These are phyloP conservation scores for Aulostomus chinensis DNA, from an alignment of 2,797 vertebrate genomes.

Conservation along the genomic window DNA sequence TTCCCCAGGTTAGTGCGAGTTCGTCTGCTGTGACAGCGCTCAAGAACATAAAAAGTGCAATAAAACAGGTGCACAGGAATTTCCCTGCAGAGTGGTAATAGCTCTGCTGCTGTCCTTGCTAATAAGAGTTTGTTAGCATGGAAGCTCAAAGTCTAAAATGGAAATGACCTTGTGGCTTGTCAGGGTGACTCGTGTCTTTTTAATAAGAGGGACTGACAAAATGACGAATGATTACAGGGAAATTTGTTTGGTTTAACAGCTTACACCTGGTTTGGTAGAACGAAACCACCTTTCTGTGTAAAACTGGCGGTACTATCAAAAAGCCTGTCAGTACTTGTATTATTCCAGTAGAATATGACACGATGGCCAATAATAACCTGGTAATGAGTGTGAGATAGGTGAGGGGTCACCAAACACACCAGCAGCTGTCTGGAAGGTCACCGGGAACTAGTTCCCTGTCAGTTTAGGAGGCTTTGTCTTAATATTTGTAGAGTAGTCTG, in stretches of 20 bases:
- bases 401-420: conserved; percentile 27
- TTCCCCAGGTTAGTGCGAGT: conserved; percentile 77
- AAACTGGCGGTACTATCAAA: conserved; percentile 9
- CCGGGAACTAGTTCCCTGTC: conserved; percentile 46
- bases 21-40: neutral
- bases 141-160: conserved; percentile 19
- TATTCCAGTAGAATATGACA: conserved; percentile 43
- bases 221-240: conserved; percentile 32
- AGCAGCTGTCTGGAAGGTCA: conserved; percentile 26
- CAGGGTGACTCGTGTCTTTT: conserved; percentile 18
- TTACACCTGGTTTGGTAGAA: conserved; percentile 39
- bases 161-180: conserved; percentile 28
- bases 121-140: conserved; percentile 32
- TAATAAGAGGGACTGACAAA: conserved; percentile 3
- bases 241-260: conserved; percentile 19
- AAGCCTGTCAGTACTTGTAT: conserved; percentile 24
- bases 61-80: conserved; percentile 26
- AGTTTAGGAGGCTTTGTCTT: conserved; percentile 33
- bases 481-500: conserved; percentile 36
- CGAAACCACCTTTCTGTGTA: conserved; percentile 18
- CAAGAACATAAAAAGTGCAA: conserved; percentile 8
- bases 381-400: conserved; percentile 30
- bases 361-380: conserved; percentile 62
- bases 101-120: conserved; percentile 33
- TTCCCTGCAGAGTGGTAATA: conserved; percentile 32